Evolutionary conservation across 2,888 invertebrate genomes (phyloP).

Genomic region (Galerucella nymphaeae): DNA sequence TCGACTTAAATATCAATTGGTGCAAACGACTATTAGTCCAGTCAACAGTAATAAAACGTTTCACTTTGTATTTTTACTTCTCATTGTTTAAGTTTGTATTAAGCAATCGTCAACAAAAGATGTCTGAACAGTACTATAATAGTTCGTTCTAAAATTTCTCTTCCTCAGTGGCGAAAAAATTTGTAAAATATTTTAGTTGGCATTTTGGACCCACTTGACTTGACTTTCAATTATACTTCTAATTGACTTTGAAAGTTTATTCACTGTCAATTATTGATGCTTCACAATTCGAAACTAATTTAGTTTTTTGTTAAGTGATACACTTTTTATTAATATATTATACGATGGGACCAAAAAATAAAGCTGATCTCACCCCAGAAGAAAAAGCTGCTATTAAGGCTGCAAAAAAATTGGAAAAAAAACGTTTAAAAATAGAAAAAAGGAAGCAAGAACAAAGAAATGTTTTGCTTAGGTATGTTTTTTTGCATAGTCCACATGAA

Average conservation of each 20-base stretch:
- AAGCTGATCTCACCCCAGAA: constrained; percentile 43
- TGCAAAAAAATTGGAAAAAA: constrained; percentile 53
- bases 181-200: too few relatives aligned
- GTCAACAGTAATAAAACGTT: too few relatives aligned
- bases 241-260: neutral
- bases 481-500: neutral
- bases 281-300: neutral
- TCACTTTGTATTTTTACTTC: too few relatives aligned
- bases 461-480: constrained; percentile 46
- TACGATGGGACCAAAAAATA: neutral
- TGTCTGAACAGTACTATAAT: too few relatives aligned
- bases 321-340: neutral
- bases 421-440: constrained; percentile 51
- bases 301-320: neutral
- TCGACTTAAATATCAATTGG: too few relatives aligned
- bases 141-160: too few relatives aligned
- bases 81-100: too few relatives aligned
- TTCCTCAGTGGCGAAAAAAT: too few relatives aligned
- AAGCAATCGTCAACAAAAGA: too few relatives aligned
- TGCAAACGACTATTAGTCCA: too few relatives aligned
- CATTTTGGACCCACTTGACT: neutral
- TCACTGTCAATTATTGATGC: neutral
- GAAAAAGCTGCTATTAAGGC: constrained; percentile 48
- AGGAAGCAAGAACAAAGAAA: constrained; percentile 57
- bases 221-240: neutral